Percentiles rank a stretch among this genome's conserved stretches.
phyloP scores from a whole-genome alignment of 2,888 invertebrate genomes.

The Himalopsyche kuldschensis region DNA sequence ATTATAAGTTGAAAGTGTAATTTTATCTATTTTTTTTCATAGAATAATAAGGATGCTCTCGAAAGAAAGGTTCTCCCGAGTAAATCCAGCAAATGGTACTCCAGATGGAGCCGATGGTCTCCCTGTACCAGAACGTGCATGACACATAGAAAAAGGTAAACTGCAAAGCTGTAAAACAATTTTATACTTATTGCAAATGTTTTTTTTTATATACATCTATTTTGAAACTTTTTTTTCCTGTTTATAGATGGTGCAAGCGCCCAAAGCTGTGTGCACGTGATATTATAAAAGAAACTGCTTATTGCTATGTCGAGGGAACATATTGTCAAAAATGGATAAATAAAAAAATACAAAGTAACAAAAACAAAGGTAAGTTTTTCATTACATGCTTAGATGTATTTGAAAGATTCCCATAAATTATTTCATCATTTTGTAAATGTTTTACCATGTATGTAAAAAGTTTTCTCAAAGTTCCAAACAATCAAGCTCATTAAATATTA shows the following conservation, averaged over 20 bases:
- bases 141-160: conserved; percentile 74
- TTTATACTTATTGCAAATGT: background rate
- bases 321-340: conserved; percentile 75
- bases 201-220: background rate
- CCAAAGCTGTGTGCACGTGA: conserved; percentile 75
- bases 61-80: conserved; percentile 30
- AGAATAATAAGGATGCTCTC: conserved; percentile 14
- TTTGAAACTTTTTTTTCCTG: background rate
- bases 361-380: conserved; percentile 23
- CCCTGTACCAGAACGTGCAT: conserved; percentile 78
- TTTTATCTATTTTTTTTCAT: background rate
- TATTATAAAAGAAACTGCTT: conserved; percentile 79
- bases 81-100: conserved; percentile 56
- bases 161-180: conserved; percentile 12
- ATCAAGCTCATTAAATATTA: no score
- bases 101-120: conserved; percentile 84
- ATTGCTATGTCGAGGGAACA: conserved; percentile 81
- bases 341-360: conserved; percentile 46
- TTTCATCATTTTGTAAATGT: no score
- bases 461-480: no score
- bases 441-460: no score
- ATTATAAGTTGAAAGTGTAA: no score
- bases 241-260: conserved; percentile 69
- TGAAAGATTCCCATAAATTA: no score
- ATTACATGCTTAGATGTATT: background rate